These are phyloP conservation scores for Eristalis tenax DNA, from an alignment of 2,888 invertebrate genomes.

Conservation along the genomic window DNA sequence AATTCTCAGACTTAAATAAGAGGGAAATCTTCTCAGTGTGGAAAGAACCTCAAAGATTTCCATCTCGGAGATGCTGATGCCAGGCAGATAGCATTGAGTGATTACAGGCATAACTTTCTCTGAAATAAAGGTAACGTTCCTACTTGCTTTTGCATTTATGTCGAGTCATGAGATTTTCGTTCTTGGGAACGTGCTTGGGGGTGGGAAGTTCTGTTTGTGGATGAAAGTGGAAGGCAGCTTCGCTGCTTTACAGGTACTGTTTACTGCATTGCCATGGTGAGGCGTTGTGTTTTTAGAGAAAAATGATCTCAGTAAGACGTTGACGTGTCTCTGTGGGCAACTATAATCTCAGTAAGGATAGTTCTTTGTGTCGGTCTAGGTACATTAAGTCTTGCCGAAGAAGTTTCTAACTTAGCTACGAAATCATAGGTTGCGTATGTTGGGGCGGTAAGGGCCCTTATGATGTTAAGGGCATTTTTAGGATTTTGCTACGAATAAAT, in stretches of 20 bases:
- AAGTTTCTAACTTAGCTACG: too few relatives aligned
- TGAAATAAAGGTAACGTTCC: background rate
- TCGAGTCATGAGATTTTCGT: background rate
- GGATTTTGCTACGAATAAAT: too few relatives aligned
- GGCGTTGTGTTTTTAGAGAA: too few relatives aligned
- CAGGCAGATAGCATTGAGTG: background rate
- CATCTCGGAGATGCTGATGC: background rate
- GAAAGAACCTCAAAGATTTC: constrained; percentile 9
- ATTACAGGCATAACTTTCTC: background rate
- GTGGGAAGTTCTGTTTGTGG: background rate
- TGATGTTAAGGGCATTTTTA: too few relatives aligned
- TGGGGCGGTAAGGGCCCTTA: too few relatives aligned
- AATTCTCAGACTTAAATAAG: constrained; percentile 32
- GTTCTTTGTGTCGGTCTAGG: too few relatives aligned
- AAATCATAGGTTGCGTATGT: too few relatives aligned
- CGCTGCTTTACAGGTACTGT: background rate
- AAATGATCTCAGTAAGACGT: too few relatives aligned
- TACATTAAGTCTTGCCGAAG: too few relatives aligned
- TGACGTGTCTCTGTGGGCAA: too few relatives aligned
- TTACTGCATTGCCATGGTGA: background rate
- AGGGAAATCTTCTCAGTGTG: constrained; percentile 33
- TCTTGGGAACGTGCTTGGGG: background rate
- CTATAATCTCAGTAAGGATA: too few relatives aligned
- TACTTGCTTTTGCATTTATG: background rate
- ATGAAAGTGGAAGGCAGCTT: background rate